Base-by-base conservation (phyloP, 2,888 invertebrate species). In the Hipparchia semele region DNA sequence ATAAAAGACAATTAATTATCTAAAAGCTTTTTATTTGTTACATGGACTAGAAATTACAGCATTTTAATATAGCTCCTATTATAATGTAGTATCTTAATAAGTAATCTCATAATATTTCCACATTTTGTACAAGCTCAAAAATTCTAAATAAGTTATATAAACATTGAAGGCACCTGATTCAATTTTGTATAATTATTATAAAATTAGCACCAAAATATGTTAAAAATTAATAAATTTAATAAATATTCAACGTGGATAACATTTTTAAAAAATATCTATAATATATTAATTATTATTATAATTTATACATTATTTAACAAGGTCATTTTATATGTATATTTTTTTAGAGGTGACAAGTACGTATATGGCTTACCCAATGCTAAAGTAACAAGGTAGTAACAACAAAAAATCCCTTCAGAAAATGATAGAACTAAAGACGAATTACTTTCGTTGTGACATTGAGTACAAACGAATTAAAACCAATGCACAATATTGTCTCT, bases 41-140 rank as follows among this genome's bases (percentile, higher is more conserved):
- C 82, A 80, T 83, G 84, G 92, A 92, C 92, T 92, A 92, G 92
- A 92, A 87, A 86, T 87, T 88, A 89, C 84, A 86, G 87, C 86
- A 84, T 86, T 87, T 83, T 77, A 80, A 82, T 81, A 86, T 86
- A 81, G 82, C 81, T 84, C 83, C 79, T 82, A 78, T 80, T 79
- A 80, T 83, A 81, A 5, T 6, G 33, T 59, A 59, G 9, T 33
- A 39, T 33, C 33, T 33, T 87, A 87, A 87, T 39, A 53, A 53
- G 79, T 86, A 85, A 83, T 86, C 61, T 73, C 59, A 73, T 73
- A 12, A 64, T 13, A 58, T 58, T 13, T 68, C 59, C 70, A 74
- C 59, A 70, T 56, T 73, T 60, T 68, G 72, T 75, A 73, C 68
- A 75, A 71, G 64, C 73, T 72, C 51, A 73, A 66, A 53, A 69